Evolutionary conservation across 2,113 vertebrate species (phyloP), one percentile per base, ranked within the genome.

Genomic region (Rhynchomys soricoides): DNA sequence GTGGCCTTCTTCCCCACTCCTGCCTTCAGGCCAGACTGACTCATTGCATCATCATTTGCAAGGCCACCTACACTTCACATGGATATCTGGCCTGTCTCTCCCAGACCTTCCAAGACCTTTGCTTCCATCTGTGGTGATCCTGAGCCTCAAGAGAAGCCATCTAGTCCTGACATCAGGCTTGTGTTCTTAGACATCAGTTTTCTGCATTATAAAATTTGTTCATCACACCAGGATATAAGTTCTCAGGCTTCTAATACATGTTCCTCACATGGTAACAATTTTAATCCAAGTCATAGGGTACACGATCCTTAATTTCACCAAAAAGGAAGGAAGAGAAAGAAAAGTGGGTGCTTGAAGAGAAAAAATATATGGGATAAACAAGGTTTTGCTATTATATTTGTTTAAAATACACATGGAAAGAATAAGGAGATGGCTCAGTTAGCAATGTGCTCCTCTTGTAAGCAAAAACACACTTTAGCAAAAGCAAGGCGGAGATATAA

Each of bases 81-180:
- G 7, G 31, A 7, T 22, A 91, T 6, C 59, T 64, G n/a, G 4
- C 21, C 62, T 48, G 26, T n/a, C 37, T 37, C 43, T 21, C n/a
- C 48, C 17, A 48, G 55, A 78, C 8, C 26, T 55, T 64, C 52
- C 19, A 74, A 19, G 43, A 17, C 52, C 34, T 13, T 79, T 68
- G 40, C 52, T 50, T 40, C 43, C 34, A 82, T 68, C 50, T 50
- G 31, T 7, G 17, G 40, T 37, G n/a, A 73, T n/a, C 29, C 66
- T 31, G 17, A 22, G 37, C 59, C 24, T 43, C 21, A 78, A 45
- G 13, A 85, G n/a, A 71, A 55, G 43, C 34, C 34, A 45, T 4
- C 1, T 8, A 64, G 10, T 13, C 73, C 31, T 68, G 45, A 31
- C 29, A 0, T 5, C 3, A 37, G 21, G 1, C 3, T 3, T 59